phyloP scores from a whole-genome alignment of 2,797 vertebrate species.

The Enteromius paludinosus region DNA sequence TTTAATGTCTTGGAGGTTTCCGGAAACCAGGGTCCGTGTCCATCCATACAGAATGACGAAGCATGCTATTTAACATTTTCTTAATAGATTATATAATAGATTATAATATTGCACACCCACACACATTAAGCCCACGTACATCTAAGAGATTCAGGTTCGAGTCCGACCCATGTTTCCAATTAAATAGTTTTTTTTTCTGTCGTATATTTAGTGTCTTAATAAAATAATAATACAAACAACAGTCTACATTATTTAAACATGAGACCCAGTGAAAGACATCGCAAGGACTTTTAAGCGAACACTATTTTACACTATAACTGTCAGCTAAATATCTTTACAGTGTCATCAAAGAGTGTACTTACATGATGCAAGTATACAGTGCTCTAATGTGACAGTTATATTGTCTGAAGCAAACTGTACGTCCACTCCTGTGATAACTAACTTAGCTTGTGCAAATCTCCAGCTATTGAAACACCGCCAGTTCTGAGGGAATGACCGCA shows the following conservation, averaged over 20 bases:
- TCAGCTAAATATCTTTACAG: slow-evolving; percentile 2
- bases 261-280: background rate
- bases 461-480: background rate
- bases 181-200: background rate
- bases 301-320: slow-evolving; percentile 7
- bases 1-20: background rate
- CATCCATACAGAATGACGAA: background rate
- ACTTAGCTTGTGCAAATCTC: slow-evolving; percentile 9
- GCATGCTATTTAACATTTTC: background rate
- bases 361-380: slow-evolving; percentile 1
- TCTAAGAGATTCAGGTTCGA: background rate
- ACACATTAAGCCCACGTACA: background rate
- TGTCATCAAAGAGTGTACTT: background rate
- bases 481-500: background rate
- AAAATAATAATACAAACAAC: background rate
- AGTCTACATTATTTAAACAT: slow-evolving; percentile 13
- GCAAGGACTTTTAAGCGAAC: background rate
- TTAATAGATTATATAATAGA: too few species aligned
- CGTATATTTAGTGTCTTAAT: background rate
- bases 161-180: background rate
- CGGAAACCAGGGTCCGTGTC: background rate
- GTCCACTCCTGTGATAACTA: background rate
- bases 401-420: background rate
- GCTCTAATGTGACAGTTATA: slow-evolving; percentile 3
- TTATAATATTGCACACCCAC: background rate